Percentiles rank a stretch among this genome's conserved stretches.
These are phyloP conservation scores for Rambutsinella grinnellia DNA, from an alignment of 2,888 invertebrate species.

Conservation along the genomic window DNA sequence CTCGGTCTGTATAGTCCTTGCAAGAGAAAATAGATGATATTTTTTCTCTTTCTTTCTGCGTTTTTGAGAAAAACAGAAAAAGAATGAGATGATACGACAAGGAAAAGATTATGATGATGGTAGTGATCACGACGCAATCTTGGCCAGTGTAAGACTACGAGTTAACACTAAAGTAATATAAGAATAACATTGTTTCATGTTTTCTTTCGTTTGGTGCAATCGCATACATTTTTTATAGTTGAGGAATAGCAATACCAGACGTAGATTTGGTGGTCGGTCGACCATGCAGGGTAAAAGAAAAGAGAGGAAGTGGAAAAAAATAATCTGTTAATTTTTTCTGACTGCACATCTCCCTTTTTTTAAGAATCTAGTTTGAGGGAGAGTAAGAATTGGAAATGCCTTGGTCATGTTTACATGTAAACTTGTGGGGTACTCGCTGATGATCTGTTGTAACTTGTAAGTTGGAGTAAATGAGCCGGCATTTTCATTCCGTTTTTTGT, in stretches of 20 bases:
- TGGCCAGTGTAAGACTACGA: neutral
- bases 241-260: neutral
- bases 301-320: neutral
- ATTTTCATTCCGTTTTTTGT: neutral
- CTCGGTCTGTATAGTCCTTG: too few species aligned
- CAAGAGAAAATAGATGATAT: too few species aligned
- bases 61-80: constrained; percentile 6
- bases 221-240: constrained; percentile 17
- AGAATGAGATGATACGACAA: constrained; percentile 4
- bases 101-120: constrained; percentile 17
- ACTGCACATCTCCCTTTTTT: too few species aligned
- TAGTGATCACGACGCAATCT: neutral
- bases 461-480: constrained; percentile 20
- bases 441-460: too few species aligned
- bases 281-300: neutral
- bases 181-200: neutral
- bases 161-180: neutral
- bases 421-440: too few species aligned
- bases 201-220: neutral
- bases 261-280: constrained; percentile 6
- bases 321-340: too few species aligned
- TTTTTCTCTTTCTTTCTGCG: neutral
- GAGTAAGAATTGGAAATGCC: constrained; percentile 7
- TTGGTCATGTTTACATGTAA: too few species aligned
- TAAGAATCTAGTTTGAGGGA: neutral